Conservation (phyloP, 2,113 vertebrate species). For the Colaptes auratus region DNA sequence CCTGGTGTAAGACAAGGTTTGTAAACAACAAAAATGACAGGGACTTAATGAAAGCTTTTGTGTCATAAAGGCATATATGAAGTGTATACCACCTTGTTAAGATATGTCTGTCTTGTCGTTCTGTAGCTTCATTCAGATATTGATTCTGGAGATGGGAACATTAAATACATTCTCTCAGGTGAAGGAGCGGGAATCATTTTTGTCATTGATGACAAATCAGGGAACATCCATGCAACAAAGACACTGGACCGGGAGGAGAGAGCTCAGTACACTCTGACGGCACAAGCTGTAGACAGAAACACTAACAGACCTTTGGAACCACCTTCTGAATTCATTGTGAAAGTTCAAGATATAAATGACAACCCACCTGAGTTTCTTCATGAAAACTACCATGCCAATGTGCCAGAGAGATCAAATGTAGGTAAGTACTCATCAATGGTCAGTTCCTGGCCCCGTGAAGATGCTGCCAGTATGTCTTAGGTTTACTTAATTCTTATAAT, state of each 20-base stretch:
- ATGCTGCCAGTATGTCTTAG: not conserved
- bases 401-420: conserved; percentile 98
- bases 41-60: not conserved
- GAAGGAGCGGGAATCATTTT: conserved; percentile 98
- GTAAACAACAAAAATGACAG: not conserved
- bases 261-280: conserved; percentile 95
- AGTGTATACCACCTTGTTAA: not conserved
- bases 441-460: not conserved
- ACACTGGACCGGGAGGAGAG: conserved; percentile 96
- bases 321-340: conserved; percentile 97
- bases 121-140: conserved; percentile 96
- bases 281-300: conserved; percentile 92
- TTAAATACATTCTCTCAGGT: conserved; percentile 98
- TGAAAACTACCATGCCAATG: conserved; percentile 93
- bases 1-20: not conserved
- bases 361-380: conserved; percentile 96
- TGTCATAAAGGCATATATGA: not conserved
- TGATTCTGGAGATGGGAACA: conserved; percentile 92
- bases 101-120: conserved; percentile 33
- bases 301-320: conserved; percentile 95
- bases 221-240: conserved; percentile 98
- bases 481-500: not conserved
- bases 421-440: conserved; percentile 80
- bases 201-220: conserved; percentile 98
- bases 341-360: conserved; percentile 99